These are phyloP conservation scores for Lapara coniferarum DNA, from an alignment of 2,888 invertebrate species.

Conservation along the genomic window DNA sequence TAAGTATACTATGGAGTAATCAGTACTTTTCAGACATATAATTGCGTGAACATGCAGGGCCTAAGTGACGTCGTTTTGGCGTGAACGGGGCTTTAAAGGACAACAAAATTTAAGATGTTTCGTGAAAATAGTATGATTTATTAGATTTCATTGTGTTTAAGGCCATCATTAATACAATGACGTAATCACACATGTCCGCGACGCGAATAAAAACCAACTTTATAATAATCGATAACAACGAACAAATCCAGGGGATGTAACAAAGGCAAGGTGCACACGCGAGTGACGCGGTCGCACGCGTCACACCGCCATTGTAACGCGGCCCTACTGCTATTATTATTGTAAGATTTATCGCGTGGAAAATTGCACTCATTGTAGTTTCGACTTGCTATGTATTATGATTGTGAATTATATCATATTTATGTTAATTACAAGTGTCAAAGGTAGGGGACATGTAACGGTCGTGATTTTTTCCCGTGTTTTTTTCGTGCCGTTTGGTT, in stretches of 20 bases:
- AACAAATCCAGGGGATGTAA: constrained; percentile 44
- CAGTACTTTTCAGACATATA: too few relatives aligned
- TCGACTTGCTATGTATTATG: constrained; percentile 71
- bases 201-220: constrained; percentile 2
- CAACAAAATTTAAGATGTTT: too few relatives aligned
- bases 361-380: constrained; percentile 80
- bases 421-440: constrained; percentile 73
- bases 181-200: not conserved
- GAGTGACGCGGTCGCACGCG: constrained; percentile 59
- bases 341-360: constrained; percentile 81
- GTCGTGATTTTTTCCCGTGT: constrained; percentile 40
- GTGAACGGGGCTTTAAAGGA: too few relatives aligned
- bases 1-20: too few relatives aligned
- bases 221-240: constrained; percentile 19
- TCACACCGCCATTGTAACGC: constrained; percentile 55
- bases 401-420: constrained; percentile 77
- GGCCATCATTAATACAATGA: not conserved
- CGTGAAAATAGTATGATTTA: not conserved
- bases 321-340: constrained; percentile 75
- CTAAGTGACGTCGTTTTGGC: too few relatives aligned
- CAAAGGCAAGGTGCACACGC: constrained; percentile 71
- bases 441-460: constrained; percentile 59
- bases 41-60: too few relatives aligned
- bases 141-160: not conserved
- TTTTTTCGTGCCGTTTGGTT: constrained; percentile 25